phyloP scores from a whole-genome alignment of 2,113 vertebrate genomes.

The Passer montanus region DNA sequence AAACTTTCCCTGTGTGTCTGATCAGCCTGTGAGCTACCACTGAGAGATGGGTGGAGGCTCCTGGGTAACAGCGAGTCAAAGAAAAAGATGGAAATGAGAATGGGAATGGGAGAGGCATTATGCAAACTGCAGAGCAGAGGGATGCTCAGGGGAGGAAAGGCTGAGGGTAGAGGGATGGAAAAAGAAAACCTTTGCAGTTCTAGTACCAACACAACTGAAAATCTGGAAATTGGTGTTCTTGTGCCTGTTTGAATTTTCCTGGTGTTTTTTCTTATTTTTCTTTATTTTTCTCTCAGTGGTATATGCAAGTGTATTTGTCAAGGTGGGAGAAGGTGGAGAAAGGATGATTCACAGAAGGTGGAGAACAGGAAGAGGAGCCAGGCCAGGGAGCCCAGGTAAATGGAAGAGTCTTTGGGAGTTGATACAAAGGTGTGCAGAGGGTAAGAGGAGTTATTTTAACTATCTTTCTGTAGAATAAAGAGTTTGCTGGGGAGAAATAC shows the following conservation, averaged over 20 bases:
- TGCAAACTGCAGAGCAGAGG: neutral
- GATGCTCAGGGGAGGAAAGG: neutral
- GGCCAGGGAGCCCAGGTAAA: neutral
- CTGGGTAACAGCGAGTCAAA: neutral
- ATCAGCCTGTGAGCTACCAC: neutral
- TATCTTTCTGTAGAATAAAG: neutral
- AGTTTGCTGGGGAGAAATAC: neutral
- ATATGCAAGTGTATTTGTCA: accelerated
- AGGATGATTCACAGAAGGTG: neutral
- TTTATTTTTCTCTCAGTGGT: accelerated
- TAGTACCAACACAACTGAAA: neutral
- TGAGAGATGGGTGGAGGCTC: neutral
- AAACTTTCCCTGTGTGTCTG: neutral
- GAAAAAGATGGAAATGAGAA: neutral
- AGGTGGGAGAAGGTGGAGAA: neutral
- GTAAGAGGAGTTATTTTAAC: neutral
- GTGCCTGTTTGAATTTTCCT: neutral
- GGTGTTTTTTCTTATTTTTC: accelerated
- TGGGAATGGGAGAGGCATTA: neutral
- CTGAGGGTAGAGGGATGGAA: too few species aligned
- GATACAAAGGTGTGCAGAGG: neutral
- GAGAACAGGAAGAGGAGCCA: neutral
- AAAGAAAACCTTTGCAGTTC: neutral
- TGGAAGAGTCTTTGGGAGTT: neutral
- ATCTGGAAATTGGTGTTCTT: neutral